A percentile compares a stretch with the other conserved stretches of the same genome.
Evolutionary conservation across 2,113 vertebrate species (phyloP).

Genomic region (Gavia stellata): DNA sequence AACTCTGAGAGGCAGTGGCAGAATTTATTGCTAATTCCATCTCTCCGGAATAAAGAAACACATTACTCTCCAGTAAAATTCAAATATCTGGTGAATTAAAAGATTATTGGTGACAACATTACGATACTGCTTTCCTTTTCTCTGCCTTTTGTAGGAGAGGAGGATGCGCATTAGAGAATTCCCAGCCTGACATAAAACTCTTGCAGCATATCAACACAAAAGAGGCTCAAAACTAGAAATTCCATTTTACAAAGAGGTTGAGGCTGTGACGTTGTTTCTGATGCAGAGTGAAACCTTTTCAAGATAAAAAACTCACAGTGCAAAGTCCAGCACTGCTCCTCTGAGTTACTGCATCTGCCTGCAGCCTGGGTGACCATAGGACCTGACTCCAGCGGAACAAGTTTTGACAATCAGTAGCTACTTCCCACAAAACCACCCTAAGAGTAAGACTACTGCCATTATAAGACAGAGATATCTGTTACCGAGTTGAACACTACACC

Average conservation of each 20-base stretch:
- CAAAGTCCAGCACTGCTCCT: background rate
- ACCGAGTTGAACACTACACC: background rate
- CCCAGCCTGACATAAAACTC: background rate
- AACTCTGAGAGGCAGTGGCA: background rate
- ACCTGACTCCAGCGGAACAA: background rate
- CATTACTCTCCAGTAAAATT: background rate
- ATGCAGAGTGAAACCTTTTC: background rate
- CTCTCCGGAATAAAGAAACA: background rate
- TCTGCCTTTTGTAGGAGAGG: background rate
- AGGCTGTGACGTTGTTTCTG: background rate
- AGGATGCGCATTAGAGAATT: background rate
- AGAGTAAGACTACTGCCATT: background rate
- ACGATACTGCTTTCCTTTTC: background rate
- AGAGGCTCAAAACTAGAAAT: background rate
- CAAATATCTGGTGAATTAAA: conserved; percentile 3
- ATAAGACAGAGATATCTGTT: background rate
- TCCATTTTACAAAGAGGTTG: background rate
- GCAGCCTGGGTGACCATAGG: background rate
- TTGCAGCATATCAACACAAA: background rate
- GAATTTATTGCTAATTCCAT: background rate
- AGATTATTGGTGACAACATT: background rate
- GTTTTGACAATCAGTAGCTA: background rate
- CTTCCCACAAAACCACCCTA: fast-evolving
- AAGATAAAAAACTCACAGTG: background rate
- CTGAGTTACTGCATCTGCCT: background rate